Percentiles rank a stretch among this genome's conserved stretches.
Conservation (phyloP, 2,888 invertebrate species). For the Neocrepidodera transversa region DNA sequence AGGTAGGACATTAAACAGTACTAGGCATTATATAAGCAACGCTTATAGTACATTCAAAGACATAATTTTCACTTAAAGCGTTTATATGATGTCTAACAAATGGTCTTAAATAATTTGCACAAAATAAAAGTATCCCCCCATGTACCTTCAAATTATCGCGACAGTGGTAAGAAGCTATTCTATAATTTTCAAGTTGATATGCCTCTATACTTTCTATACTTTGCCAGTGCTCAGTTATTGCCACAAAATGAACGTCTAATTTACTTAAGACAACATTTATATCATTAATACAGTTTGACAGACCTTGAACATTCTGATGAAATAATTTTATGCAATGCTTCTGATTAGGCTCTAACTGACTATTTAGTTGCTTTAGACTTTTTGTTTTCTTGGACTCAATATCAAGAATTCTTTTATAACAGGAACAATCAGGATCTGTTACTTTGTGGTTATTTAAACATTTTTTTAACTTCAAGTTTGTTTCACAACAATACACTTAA, state of each 20-base stretch:
- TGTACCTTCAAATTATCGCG: too few species aligned
- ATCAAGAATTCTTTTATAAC: not conserved
- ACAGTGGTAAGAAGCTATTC: too few species aligned
- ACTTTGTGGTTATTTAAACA: not conserved
- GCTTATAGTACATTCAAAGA: too few species aligned
- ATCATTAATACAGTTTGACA: not conserved
- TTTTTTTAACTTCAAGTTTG: not conserved
- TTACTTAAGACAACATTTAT: not conserved
- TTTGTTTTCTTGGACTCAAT: not conserved
- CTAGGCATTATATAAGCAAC: too few species aligned
- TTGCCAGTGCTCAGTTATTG: not conserved
- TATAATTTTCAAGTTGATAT: not conserved
- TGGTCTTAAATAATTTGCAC: too few species aligned
- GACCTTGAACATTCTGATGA: not conserved
- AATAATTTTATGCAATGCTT: not conserved
- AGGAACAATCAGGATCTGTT: not conserved
- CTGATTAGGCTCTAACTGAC: not conserved
- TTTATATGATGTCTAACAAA: too few species aligned
- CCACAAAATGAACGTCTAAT: not conserved
- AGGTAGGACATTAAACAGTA: too few species aligned
- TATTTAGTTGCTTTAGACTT: not conserved
- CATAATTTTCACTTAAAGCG: too few species aligned
- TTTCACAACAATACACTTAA: not conserved
- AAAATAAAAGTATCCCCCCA: too few species aligned
- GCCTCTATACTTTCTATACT: not conserved